Conservation (phyloP, 2,113 vertebrate species). For the Clarias macrocephalus region DNA sequence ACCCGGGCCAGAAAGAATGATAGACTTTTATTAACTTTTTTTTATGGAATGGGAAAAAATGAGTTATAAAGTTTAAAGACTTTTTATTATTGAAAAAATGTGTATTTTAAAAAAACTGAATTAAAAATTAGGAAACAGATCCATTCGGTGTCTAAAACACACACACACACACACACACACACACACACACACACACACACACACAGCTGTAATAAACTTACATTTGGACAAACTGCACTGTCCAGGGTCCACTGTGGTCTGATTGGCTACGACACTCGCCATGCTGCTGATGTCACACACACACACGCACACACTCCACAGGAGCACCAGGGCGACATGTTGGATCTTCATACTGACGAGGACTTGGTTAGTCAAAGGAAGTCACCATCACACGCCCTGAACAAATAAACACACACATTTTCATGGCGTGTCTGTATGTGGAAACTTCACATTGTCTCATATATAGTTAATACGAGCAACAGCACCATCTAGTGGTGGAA, state of each 20-base stretch:
- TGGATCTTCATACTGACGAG: neutral
- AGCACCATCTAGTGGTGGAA: neutral
- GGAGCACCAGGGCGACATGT: neutral
- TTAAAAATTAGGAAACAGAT: too few species aligned
- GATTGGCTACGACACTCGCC: neutral
- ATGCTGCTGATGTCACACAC: neutral
- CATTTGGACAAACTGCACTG: neutral
- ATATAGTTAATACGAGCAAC: neutral
- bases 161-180: neutral
- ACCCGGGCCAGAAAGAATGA: too few species aligned
- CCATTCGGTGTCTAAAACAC: neutral
- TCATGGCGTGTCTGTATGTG: neutral
- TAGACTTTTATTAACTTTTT: too few species aligned
- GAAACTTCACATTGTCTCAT: neutral
- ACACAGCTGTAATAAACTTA: slow-evolving; percentile 23
- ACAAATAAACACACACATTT: neutral
- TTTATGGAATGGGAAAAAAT: too few species aligned
- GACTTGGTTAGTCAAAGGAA: neutral
- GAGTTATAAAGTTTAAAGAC: too few species aligned
- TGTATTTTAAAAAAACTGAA: neutral
- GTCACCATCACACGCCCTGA: slow-evolving; percentile 3
- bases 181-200: neutral
- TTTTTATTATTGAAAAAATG: neutral
- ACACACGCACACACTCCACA: neutral
- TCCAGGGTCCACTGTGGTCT: fast-evolving